phyloP scores from a whole-genome alignment of 2,113 vertebrate species.

The Xenopus tropicalis region UCB_Xtro_10.0 CM004444.2:179952501-179953000 shows the following conservation, averaged over 20 bases:
- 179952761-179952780: too few relatives aligned
- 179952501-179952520: background rate
- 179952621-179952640: background rate
- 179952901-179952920: too few relatives aligned
- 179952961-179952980: too few relatives aligned
- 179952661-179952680: background rate
- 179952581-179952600: background rate
- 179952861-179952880: too few relatives aligned
- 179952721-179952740: background rate
- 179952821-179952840: too few relatives aligned
- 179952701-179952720: background rate
- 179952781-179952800: too few relatives aligned
- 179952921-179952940: too few relatives aligned
- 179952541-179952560: background rate
- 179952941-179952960: too few relatives aligned
- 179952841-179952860: too few relatives aligned
- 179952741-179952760: background rate
- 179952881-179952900: too few relatives aligned
- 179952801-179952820: too few relatives aligned
- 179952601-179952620: background rate
- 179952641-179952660: background rate
- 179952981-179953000: too few relatives aligned
- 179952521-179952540: background rate
- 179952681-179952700: background rate
- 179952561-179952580: slow-evolving; percentile 1